A percentile compares a stretch with the other conserved stretches of the same genome.
Conservation (phyloP, 2,888 invertebrate species). For the Polietes domitor region DNA sequence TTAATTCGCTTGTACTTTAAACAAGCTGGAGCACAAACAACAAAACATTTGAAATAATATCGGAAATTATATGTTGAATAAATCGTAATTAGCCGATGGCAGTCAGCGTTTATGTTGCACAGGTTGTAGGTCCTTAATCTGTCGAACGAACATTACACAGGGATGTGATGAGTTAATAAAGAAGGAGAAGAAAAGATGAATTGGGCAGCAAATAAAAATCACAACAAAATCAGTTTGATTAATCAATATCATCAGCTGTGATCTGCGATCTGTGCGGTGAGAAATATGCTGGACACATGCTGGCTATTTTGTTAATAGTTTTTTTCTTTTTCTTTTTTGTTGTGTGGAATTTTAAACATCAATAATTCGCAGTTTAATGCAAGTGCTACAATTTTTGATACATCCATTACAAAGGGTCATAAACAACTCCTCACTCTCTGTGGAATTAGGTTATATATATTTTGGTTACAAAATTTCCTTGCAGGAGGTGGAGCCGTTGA, state of each 20-base stretch:
- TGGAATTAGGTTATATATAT: not conserved
- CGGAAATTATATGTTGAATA: not conserved
- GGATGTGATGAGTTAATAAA: not conserved
- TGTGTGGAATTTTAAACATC: too few species aligned
- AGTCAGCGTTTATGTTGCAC: not conserved
- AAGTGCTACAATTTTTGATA: not conserved
- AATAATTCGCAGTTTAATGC: not conserved
- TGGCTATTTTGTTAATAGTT: not conserved
- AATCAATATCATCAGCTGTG: not conserved
- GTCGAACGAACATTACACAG: too few species aligned
- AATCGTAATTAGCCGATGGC: not conserved
- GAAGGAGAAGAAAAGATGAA: not conserved
- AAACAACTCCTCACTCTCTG: not conserved
- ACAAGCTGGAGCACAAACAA: too few species aligned
- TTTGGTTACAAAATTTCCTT: not conserved
- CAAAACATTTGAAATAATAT: not conserved
- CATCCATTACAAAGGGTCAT: not conserved
- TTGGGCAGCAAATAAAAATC: not conserved
- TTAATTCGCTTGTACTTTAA: too few species aligned
- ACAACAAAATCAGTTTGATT: not conserved
- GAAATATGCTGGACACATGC: not conserved
- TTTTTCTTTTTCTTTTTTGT: not conserved
- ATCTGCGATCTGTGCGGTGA: not conserved
- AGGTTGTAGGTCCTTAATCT: not conserved
- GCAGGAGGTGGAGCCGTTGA: not conserved